These are phyloP conservation scores for Apocrypta bakeri DNA, from an alignment of 1,140 invertebrate genomes.

Conservation along the genomic window DNA sequence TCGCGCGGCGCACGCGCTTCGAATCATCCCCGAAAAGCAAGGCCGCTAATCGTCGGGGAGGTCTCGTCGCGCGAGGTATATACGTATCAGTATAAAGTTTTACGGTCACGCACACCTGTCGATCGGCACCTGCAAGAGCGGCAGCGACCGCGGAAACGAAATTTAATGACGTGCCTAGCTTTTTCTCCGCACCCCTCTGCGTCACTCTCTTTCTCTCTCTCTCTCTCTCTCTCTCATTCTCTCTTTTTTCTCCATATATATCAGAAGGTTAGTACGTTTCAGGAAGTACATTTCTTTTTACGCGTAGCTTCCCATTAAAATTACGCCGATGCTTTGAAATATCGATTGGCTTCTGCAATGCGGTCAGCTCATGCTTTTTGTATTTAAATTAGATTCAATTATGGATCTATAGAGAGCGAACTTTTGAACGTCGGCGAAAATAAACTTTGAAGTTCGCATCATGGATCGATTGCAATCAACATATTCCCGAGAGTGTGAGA, in stretches of 20 bases:
- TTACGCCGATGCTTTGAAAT: constrained; percentile 8
- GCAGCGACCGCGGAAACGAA: constrained; percentile 27
- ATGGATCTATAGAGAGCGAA: background rate
- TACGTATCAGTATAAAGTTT: no score
- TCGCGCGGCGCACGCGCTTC: constrained; percentile 35
- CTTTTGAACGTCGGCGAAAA: background rate
- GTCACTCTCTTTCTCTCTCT: background rate
- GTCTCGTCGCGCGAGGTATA: background rate
- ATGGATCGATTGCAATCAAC: no score
- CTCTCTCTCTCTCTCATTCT: background rate
- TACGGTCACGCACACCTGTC: constrained; percentile 23
- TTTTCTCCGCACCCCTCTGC: background rate
- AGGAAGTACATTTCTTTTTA: background rate
- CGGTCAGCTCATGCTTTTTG: background rate
- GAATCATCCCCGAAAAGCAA: constrained; percentile 23
- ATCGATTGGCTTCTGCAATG: background rate
- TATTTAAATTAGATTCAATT: background rate
- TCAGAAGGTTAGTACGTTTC: background rate
- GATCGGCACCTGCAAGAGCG: background rate
- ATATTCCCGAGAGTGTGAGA: no score
- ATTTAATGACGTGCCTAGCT: constrained; percentile 23
- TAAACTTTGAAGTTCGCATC: background rate
- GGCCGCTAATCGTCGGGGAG: background rate
- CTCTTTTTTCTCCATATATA: background rate
- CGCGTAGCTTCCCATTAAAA: constrained; percentile 14